Evolutionary conservation across 2,888 invertebrate species (phyloP), one percentile per base, ranked within the genome.

Genomic region (Aphelenchoides bicaudatus): DNA sequence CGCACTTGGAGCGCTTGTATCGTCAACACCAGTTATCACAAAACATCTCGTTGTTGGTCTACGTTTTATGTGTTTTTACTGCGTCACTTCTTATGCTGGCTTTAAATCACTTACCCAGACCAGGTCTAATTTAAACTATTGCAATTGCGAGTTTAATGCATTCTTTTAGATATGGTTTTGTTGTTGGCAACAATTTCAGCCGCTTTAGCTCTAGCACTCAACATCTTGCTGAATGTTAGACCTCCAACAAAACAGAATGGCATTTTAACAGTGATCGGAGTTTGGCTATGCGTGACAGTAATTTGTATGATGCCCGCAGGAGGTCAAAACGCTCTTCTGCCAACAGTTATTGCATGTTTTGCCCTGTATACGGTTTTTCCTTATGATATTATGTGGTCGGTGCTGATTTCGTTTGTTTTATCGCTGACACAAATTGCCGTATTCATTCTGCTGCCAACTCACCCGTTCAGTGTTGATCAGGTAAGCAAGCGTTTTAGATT

Each of bases 291-390:
- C 34, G 16, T 31, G 28, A 56, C 53, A 19, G 55, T 65, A 8
- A 37, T 50, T 2, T 50, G 61, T 28, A 66, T 58, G 47, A 37
- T 59, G 30, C 49, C 66, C 34, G 50, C 68, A 21, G 71, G 67
- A 13, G 64, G 59, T 3, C 63, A 65, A 43, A 65, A 70, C 27
- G 65, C 73, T 3, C 48, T 74, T 29, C 60, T 74, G 5, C 74
- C 74, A 0, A 56, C 66, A n/a, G 29, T 74, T 13, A 57, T 71
- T 16, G 62, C 66, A 19, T 64, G 67, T 23, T 66, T 73, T 49
- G 56, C 66, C 2, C 39, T 67, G 8, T 74, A 74, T 54, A 52
- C 68, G 5, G 62, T 72, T 54, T 71, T 68, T 43, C 61, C 70
- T 4, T 64, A 68, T 38, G 53, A 65, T n/a, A 46, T 71, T 13